Base-by-base conservation (phyloP, 2,888 invertebrate genomes). In the Tetragonisca angustula region DNA sequence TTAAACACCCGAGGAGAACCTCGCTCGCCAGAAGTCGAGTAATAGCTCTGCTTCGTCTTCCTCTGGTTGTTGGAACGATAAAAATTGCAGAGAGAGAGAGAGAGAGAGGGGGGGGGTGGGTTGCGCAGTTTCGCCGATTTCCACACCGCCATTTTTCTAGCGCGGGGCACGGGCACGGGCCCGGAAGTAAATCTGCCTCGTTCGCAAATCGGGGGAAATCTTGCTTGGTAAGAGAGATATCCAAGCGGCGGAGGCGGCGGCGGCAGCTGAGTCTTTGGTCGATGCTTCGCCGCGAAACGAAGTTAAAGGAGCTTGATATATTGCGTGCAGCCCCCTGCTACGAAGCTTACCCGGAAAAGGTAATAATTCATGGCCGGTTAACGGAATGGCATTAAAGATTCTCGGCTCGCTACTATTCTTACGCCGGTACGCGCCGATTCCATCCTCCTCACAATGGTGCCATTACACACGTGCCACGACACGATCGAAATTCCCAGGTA, bases 361-460 rank as follows among this genome's bases (percentile, higher is more conserved):
- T 88, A 87, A 92, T 92, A 92, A 92, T 88, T 92, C 91, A 92
- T 88, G 89, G 68, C 84, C 86, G 77, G 81, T 90, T 91, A 92
- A 91, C 91, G 90, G 91, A 89, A 91, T 87, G 80, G 89, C 90
- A 91, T 91, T 92, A 90, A 92, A 91, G 92, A 92, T 92, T 91
- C 89, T 86, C 86, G 87, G 90, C 90, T 91, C 36, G 21, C 90
- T 84, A 84, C 87, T 86, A 87, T 88, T 75, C 85, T 81, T 79
- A 71, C 32, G 62, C 84, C 67, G 79, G 72, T 76, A 81, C 80
- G 84, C 85, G 85, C 77, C 83, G 69, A 83, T 69, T 65, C 72
- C 59, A 36, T 59, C 36, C 59, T 61, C 62, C 64, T 73, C 68
- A 79, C 76, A 84, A 88, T 83, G 76, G 68, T 56, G 67, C 81